Percentiles rank a stretch among this genome's conserved stretches.
These are phyloP conservation scores for Phalloptychus januarius DNA, from an alignment of 2,797 vertebrate species.

Conservation along the genomic window DNA sequence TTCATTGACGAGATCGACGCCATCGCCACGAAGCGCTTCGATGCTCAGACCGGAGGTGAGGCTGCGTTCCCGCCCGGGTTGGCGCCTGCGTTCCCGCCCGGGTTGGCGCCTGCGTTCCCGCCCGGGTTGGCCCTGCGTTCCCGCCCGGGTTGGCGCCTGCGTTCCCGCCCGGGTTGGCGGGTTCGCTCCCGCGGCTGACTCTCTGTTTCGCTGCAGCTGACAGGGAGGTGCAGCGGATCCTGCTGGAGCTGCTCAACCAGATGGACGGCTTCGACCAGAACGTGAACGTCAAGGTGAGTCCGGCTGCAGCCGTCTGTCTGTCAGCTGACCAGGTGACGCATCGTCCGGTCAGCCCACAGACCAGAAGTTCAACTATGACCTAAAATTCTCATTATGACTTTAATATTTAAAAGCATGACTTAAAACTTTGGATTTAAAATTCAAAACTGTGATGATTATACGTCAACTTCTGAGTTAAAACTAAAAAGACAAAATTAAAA, in stretches of 20 bases:
- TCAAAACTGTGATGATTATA: too few relatives aligned
- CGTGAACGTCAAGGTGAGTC: constrained; percentile 92
- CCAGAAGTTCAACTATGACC: too few relatives aligned
- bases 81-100: too few relatives aligned
- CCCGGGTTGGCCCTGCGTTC: too few relatives aligned
- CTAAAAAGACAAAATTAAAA: not conserved
- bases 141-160: too few relatives aligned
- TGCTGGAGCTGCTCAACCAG: constrained; percentile 94
- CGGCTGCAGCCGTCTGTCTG: not conserved
- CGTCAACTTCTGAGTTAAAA: too few relatives aligned
- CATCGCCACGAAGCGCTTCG: constrained; percentile 95
- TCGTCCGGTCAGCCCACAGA: too few relatives aligned
- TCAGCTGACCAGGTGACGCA: not conserved
- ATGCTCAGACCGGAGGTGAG: constrained; percentile 92
- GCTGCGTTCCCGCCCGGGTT: too few relatives aligned
- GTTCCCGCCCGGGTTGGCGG: too few relatives aligned
- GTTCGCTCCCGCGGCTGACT: not conserved
- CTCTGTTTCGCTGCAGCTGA: constrained; percentile 81
- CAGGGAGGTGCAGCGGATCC: constrained; percentile 92
- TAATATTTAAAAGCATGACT: too few relatives aligned
- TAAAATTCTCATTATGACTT: not conserved
- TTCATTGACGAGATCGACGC: constrained; percentile 98
- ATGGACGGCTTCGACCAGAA: constrained; percentile 98
- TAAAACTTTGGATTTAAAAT: too few relatives aligned
- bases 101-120: too few relatives aligned